Conservation (phyloP, 37 sponge, comb jelly and placozoan species). For the Tethya wilhelma region DNA sequence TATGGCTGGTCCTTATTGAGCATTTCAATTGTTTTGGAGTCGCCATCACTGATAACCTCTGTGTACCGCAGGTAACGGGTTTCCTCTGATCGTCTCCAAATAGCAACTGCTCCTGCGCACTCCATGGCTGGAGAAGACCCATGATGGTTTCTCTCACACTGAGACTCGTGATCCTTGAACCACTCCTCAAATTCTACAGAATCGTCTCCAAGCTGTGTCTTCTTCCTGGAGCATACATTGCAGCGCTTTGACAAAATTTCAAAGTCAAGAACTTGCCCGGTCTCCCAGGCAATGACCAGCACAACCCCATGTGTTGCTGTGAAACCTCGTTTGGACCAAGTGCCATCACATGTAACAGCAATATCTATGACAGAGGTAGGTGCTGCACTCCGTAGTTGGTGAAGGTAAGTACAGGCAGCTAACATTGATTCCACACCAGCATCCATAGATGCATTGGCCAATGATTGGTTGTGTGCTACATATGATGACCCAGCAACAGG, state of each 20-base stretch:
- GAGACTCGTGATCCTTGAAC: neutral
- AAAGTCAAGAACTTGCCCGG: neutral
- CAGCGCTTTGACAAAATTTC: neutral
- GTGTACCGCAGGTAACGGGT: too few relatives aligned
- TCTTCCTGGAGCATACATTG: neutral
- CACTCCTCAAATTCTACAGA: too few relatives aligned
- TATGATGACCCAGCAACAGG: constrained; percentile 5
- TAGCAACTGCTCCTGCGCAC: too few relatives aligned
- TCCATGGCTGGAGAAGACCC: too few relatives aligned
- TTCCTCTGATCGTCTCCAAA: too few relatives aligned
- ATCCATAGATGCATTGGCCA: neutral
- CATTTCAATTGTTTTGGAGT: too few relatives aligned
- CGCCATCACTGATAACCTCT: too few relatives aligned
- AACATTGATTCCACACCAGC: neutral
- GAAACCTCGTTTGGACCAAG: neutral
- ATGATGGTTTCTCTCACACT: too few relatives aligned
- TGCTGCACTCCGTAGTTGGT: too few relatives aligned
- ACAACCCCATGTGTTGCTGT: neutral
- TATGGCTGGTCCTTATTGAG: neutral
- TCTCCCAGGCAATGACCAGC: neutral
- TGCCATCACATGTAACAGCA: too few relatives aligned
- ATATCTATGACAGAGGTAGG: too few relatives aligned
- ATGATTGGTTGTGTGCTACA: neutral
- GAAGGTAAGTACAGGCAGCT: constrained; percentile 28
- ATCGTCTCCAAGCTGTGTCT: neutral